Evolutionary conservation across 30 jellyfish, hydroid and myxozoan genomes (phyloP).

Genomic region (Phacellophora camtschatica): DNA sequence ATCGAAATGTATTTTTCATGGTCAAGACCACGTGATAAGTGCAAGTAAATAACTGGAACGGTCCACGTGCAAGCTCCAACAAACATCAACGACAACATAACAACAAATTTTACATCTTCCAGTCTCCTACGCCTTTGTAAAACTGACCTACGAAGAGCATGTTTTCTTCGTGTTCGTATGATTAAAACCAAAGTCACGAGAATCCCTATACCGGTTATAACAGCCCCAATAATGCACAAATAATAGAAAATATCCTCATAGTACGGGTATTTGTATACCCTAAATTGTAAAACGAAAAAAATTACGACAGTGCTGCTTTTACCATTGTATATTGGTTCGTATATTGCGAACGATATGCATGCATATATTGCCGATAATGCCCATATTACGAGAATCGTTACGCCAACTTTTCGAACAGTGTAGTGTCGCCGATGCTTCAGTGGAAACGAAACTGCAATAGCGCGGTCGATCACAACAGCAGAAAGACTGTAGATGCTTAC

Average conservation of each 20-base stretch:
- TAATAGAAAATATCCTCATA: neutral
- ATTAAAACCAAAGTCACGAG: neutral
- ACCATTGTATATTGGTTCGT: conserved; percentile 22
- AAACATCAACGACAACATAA: conserved; percentile 16
- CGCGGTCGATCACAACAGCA: conserved; percentile 27
- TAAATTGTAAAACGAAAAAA: neutral
- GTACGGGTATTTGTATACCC: neutral
- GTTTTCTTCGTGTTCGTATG: neutral
- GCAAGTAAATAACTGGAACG: neutral
- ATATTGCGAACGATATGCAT: conserved; percentile 4
- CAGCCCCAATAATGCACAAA: conserved; percentile 2
- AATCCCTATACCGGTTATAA: neutral
- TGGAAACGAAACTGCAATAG: conserved; percentile 29
- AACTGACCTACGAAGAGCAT: neutral
- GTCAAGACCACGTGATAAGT: neutral
- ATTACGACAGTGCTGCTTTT: neutral
- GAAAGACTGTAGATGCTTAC: conserved; percentile 28
- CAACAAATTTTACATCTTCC: conserved; percentile 5
- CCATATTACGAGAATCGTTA: conserved; percentile 9
- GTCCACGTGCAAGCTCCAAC: neutral
- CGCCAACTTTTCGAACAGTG: neutral
- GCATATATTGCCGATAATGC: conserved; percentile 14
- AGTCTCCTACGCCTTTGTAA: neutral
- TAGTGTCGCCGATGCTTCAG: conserved; percentile 2
- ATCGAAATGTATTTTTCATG: neutral